Conservation (phyloP, 2,888 invertebrate species). For the Agonopterix subpropinquella region DNA sequence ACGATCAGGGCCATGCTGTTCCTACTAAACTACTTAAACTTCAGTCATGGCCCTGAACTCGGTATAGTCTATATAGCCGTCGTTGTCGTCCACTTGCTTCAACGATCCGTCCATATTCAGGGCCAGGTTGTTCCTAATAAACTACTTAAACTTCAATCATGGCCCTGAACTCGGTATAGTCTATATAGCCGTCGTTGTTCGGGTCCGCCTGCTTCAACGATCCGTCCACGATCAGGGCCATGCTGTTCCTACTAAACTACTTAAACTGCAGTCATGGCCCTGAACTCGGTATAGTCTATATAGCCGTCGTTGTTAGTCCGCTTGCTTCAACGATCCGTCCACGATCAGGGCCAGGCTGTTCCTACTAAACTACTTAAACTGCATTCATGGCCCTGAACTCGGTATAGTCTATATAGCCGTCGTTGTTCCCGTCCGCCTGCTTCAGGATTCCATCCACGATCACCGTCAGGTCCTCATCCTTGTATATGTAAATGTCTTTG, state of each 20-base stretch:
- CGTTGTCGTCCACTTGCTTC: constrained; percentile 41
- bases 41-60: no score
- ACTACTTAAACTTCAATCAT: constrained; percentile 6
- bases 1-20: constrained; percentile 22
- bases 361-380: background rate
- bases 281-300: no score
- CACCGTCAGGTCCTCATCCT: constrained; percentile 34
- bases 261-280: background rate
- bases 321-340: constrained; percentile 37
- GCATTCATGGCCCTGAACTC: constrained; percentile 30
- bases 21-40: background rate
- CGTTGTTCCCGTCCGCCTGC: constrained; percentile 42
- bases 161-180: constrained; percentile 36
- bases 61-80: no score
- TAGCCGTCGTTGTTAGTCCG: constrained; percentile 48
- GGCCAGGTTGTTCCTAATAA: no score
- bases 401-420: constrained; percentile 44
- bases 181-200: constrained; percentile 50
- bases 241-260: no score
- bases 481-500: constrained; percentile 17
- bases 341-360: constrained; percentile 22
- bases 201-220: constrained; percentile 37
- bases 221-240: constrained; percentile 42
- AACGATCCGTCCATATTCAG: constrained; percentile 40
- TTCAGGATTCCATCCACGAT: constrained; percentile 42